Percentiles rank a stretch among this genome's conserved stretches.
Conservation (phyloP, 2,888 invertebrate genomes). For the Amphipyra tragopoginis region DNA sequence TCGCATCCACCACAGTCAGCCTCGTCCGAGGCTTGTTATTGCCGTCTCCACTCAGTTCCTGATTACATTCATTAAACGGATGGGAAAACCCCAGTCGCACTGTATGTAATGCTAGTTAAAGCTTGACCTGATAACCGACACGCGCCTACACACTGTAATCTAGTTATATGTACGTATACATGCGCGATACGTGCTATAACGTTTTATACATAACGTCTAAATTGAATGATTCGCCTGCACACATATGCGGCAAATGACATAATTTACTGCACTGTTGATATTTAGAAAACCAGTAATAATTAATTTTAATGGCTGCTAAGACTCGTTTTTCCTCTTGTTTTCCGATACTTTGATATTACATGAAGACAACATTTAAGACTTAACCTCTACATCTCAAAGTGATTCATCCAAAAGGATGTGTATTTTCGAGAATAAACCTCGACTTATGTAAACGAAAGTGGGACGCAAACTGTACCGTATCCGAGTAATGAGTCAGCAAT, state of each 20-base stretch:
- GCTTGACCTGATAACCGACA: conserved; percentile 54
- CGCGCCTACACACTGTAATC: conserved; percentile 34
- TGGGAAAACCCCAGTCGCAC: conserved; percentile 55
- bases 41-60: conserved; percentile 44
- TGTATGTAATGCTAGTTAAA: conserved; percentile 45
- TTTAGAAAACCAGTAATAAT: conserved; percentile 25
- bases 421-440: conserved; percentile 23
- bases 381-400: conserved; percentile 9
- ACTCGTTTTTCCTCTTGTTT: conserved; percentile 26
- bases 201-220: conserved; percentile 24
- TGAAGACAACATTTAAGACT: conserved; percentile 8
- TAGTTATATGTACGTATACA: conserved; percentile 12
- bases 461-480: conserved; percentile 26
- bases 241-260: conserved; percentile 18
- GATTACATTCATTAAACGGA: conserved; percentile 54
- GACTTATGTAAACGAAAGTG: conserved; percentile 47
- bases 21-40: conserved; percentile 35
- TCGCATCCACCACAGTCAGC: conserved; percentile 43
- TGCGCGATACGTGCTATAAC: conserved; percentile 17
- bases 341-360: conserved; percentile 10
- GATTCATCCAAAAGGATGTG: conserved; percentile 28
- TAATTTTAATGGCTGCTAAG: conserved; percentile 4
- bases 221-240: conserved; percentile 7
- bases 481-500: conserved; percentile 38
- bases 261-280: conserved; percentile 21